Percentiles rank a stretch among this genome's conserved stretches.
Evolutionary conservation across 1,140 invertebrate species (phyloP).

Genomic region (Lepidurus packardi): DNA sequence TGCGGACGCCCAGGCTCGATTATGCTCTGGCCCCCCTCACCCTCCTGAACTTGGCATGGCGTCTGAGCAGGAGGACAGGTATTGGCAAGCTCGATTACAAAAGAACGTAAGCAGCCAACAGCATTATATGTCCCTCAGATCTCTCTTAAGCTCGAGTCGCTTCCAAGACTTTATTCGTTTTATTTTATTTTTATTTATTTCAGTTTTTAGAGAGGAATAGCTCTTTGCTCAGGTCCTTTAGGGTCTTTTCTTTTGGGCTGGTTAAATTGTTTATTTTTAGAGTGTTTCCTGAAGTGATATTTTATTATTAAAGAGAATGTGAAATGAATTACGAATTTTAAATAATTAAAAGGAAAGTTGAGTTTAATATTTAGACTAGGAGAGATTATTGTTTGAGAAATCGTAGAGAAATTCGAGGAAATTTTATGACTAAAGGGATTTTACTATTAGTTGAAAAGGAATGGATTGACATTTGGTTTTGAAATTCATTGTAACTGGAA

Average conservation of each 20-base stretch:
- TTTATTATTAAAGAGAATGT: no score
- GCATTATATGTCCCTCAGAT: constrained; percentile 2
- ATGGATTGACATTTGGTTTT: background rate
- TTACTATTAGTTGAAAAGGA: background rate
- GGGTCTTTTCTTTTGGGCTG: no score
- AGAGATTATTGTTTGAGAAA: no score
- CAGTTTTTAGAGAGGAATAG: no score
- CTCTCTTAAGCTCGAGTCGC: background rate
- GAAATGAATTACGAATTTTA: no score
- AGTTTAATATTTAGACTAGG: no score
- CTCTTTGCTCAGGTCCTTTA: no score
- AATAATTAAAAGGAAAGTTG: no score
- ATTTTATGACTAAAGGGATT: no score
- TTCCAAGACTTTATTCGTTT: background rate
- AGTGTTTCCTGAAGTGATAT: no score
- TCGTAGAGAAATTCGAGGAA: no score
- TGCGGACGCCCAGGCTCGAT: background rate
- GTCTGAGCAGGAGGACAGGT: background rate
- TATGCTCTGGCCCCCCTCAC: background rate
- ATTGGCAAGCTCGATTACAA: constrained; percentile 21
- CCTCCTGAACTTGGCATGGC: background rate
- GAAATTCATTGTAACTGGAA: background rate
- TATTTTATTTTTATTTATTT: background rate
- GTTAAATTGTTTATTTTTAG: no score
- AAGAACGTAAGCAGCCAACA: constrained; percentile 21